These are phyloP conservation scores for Dasysyrphus albostriatus DNA, from an alignment of 2,888 invertebrate genomes.

Conservation along the genomic window DNA sequence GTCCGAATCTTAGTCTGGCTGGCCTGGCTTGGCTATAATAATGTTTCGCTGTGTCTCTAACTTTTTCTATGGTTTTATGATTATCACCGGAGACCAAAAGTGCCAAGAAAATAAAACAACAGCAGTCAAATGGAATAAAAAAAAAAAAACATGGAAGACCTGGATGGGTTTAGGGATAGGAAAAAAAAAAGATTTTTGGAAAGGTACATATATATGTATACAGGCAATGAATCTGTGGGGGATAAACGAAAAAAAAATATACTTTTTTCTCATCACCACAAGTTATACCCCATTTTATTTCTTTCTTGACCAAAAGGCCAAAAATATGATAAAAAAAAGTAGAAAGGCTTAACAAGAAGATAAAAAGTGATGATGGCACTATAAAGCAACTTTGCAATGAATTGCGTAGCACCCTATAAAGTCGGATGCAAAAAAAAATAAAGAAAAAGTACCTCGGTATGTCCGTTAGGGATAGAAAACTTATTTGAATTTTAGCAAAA, in stretches of 20 bases:
- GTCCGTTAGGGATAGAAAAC: too few species aligned
- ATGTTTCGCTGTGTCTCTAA: slow-evolving; percentile 25
- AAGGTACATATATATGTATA: too few species aligned
- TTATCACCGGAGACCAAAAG: slow-evolving; percentile 61
- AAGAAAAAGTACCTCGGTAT: too few species aligned
- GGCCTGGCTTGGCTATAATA: background rate
- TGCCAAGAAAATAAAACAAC: slow-evolving; percentile 62
- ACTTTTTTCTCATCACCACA: background rate
- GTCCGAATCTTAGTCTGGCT: background rate
- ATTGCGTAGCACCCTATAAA: background rate
- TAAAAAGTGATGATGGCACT: background rate
- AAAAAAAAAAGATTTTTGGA: slow-evolving; percentile 5
- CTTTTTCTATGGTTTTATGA: slow-evolving; percentile 59
- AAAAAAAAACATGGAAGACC: background rate
- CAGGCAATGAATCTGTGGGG: slow-evolving; percentile 11
- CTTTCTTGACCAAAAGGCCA: background rate
- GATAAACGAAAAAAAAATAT: background rate
- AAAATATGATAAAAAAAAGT: background rate
- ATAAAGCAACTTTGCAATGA: background rate
- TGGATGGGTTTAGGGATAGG: background rate
- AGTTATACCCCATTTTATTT: background rate
- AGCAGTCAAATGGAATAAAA: slow-evolving; percentile 43
- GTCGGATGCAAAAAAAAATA: too few species aligned
- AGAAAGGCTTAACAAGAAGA: background rate
- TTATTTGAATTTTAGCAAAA: too few species aligned